Evolutionary conservation across 2,797 vertebrate genomes (phyloP).

Genomic region (Cuculus canorus): DNA sequence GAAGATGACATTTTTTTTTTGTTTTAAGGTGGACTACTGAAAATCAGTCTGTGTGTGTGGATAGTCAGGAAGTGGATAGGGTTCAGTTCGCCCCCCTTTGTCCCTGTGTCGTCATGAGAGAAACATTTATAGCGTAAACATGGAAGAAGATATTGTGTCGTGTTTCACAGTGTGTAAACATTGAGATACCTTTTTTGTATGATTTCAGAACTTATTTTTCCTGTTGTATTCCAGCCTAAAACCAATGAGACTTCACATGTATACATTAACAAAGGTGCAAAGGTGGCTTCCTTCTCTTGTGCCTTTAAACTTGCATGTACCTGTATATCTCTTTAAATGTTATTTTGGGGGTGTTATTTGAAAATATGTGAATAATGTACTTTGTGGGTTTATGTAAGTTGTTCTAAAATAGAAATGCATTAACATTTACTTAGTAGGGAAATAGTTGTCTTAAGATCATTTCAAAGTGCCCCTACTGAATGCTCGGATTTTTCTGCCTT

Average conservation of each 20-base stretch:
- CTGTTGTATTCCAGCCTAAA: not conserved
- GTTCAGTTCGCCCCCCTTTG: not conserved
- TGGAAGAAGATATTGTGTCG: not conserved
- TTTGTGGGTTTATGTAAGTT: not conserved
- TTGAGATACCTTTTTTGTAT: not conserved
- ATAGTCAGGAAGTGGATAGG: not conserved
- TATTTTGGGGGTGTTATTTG: conserved; percentile 21
- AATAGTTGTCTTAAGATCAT: conserved; percentile 19
- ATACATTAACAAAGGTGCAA: not conserved
- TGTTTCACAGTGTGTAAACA: not conserved
- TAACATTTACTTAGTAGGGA: conserved; percentile 28
- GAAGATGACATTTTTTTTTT: conserved; percentile 35
- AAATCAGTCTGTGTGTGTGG: not conserved
- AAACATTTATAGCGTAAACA: not conserved
- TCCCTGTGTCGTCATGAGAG: not conserved
- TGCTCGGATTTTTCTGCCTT: not conserved
- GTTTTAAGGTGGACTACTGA: not conserved
- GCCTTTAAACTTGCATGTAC: conserved; percentile 19
- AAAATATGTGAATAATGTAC: conserved; percentile 12
- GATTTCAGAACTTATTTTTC: not conserved
- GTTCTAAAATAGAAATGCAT: conserved; percentile 28
- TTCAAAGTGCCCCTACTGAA: conserved; percentile 19
- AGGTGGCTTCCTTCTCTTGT: not conserved
- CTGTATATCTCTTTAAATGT: conserved; percentile 17
- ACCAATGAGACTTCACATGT: not conserved